Base-by-base conservation (phyloP, 2,888 invertebrate species). In the Diarsia brunnea region DNA sequence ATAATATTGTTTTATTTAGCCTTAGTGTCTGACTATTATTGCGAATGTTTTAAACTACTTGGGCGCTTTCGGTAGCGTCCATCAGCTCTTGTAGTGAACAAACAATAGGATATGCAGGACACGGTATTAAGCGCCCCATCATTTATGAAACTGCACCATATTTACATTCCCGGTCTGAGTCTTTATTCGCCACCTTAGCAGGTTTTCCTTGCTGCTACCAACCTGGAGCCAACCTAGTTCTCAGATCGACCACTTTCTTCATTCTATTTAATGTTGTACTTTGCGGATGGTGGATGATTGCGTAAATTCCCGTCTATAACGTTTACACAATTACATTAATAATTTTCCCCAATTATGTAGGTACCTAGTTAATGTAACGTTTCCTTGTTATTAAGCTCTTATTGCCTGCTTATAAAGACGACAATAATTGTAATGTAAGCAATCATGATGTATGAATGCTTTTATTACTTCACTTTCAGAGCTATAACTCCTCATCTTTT, bases 391-490 rank as follows among this genome's bases (percentile, higher is more conserved):
- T 79, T 80, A 51, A 51, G 21, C 14, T 64, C 16, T n/a, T 79
- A 31, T 64, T 80, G n/a, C 12, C 16, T 31, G 11, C n/a, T 38
- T 31, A 68, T 19, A 55, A 69, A 43, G 43, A 45, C 49, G 31
- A n/a, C 51, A 58, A n/a, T 49, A 47, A 79, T 66, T 49, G 49
- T 66, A 21, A 55, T 74, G 4, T 11, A 27, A 61, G 69, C 27
- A 79, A 75, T 81, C 60, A 66, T 24, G 47, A 5, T 47, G 16
- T 43, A 65, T 80, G 64, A 60, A 49, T 55, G 45, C n/a, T 69
- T 69, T 64, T 60, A 81, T 81, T 65, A 51, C 31, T 24, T 61
- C 4, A 31, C 1, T 60, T n/a, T 74, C 60, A n/a, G 19, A 66
- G 38, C 27, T 31, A 61, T 24, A 61, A 53, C 43, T 64, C 27